phyloP scores from a whole-genome alignment of 2,113 vertebrate genomes.

The Coptodon rendalli region DNA sequence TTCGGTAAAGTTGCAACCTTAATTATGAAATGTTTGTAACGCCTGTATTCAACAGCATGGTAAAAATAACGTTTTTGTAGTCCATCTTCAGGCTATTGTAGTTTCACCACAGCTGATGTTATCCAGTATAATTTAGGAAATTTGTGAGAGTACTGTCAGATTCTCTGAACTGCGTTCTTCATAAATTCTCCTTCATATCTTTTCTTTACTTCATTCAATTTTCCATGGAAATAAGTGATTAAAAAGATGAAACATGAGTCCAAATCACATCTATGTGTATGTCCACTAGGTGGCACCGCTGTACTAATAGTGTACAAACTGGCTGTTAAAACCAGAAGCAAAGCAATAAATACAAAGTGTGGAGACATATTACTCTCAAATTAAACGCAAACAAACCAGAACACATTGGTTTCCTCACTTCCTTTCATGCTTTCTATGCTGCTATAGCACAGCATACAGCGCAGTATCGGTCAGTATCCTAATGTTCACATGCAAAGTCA shows the following conservation, averaged over 20 bases:
- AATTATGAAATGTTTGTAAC: neutral
- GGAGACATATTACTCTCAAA: neutral
- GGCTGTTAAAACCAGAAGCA: neutral
- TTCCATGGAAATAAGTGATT: neutral
- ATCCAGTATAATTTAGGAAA: neutral
- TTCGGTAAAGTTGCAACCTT: neutral
- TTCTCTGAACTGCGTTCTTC: neutral
- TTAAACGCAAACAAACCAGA: neutral
- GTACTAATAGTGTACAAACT: neutral
- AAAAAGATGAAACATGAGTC: neutral
- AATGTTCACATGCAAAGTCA: neutral
- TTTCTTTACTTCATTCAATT: neutral
- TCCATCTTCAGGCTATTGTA: neutral
- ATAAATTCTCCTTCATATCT: neutral
- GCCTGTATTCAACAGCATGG: too few species aligned
- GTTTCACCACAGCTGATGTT: fast-evolving
- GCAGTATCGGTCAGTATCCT: neutral
- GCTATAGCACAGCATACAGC: neutral
- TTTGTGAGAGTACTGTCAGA: neutral
- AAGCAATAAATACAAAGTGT: neutral
- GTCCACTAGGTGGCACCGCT: slow-evolving; percentile 9
- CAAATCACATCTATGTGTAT: neutral
- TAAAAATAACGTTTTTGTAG: neutral
- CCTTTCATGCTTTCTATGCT: neutral
- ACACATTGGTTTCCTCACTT: neutral